Base-by-base conservation (phyloP, 2,113 vertebrate genomes). In the Polyodon spathula region DNA sequence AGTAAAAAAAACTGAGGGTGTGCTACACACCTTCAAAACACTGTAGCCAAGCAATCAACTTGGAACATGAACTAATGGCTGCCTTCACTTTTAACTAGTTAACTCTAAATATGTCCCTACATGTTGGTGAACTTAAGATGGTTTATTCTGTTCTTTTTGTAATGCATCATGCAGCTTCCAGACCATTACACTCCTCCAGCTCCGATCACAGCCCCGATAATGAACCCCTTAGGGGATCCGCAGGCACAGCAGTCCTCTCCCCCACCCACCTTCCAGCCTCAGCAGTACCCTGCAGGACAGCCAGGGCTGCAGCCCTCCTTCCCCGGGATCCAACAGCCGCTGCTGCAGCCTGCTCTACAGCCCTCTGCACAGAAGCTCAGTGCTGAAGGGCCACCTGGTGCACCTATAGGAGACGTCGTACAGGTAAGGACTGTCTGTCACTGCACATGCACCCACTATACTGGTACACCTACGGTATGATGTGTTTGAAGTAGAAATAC, bases 121-220 rank as follows among this genome's bases (percentile, higher is more conserved):
- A n/a, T n/a, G n/a, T n/a, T n/a, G n/a, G n/a, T n/a, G n/a, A n/a
- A n/a, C n/a, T 10, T 40, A 43, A 37, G 15, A 5, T 16, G 54
- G 8, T 54, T 11, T 57, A 0, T 58, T 39, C 6, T 59, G 40
- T 0, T 3, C 16, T 17, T 3, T 8, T 48, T 63, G 59, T 66
- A 37, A 1, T 58, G 15, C 8, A 16, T 63, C 12, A 51, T 77
- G 60, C 69, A 90, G 88, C 65, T 86, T 10, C 83, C 83, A 38
- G 81, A 87, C 37, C 86, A 88, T 80, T 97, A 91, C 79, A 80
- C 80, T 66, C 95, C 92, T 11, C 94, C 90, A 0, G 78, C 90
- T 8, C 94, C 95, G 61, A 98, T 98, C 78, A 98, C 89, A 0
- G 78, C 93, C 0, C 96, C 96, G 41, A 96, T 99, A 70, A 93